Percentiles rank a stretch among this genome's conserved stretches.
Conservation (phyloP, 2,888 invertebrate genomes). For the Helleia helle region DNA sequence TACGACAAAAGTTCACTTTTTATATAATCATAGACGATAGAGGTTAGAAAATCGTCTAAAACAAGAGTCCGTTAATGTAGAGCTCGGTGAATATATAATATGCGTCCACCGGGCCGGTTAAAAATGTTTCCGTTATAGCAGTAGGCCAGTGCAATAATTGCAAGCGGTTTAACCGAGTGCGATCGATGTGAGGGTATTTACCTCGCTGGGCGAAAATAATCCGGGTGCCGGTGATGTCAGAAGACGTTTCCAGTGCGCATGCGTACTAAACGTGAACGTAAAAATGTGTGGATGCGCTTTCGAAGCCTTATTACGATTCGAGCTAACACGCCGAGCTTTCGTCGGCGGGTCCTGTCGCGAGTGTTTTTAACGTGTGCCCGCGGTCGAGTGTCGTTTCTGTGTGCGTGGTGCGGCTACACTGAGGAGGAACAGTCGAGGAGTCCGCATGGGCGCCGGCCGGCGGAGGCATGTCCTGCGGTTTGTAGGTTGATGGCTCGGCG, state of each 20-base stretch:
- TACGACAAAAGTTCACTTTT: no score
- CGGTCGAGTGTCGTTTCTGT: conserved; percentile 16
- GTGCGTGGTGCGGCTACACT: no score
- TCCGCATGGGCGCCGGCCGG: conserved; percentile 25
- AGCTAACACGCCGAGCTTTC: conserved; percentile 28
- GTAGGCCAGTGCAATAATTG: conserved; percentile 71
- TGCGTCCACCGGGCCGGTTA: conserved; percentile 13
- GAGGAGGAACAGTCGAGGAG: no score
- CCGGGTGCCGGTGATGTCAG: conserved; percentile 71
- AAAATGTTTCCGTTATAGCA: conserved; percentile 48
- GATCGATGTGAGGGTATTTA: conserved; percentile 74
- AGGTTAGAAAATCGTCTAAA: no score
- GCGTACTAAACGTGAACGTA: conserved; percentile 27
- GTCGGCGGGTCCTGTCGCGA: conserved; percentile 22
- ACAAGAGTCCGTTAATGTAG: not conserved
- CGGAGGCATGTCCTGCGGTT: conserved; percentile 28
- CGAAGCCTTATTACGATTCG: conserved; percentile 31
- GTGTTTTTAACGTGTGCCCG: conserved; percentile 22
- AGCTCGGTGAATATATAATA: not conserved
- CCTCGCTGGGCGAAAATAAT: conserved; percentile 72
- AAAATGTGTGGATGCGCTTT: conserved; percentile 33
- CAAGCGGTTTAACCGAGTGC: conserved; percentile 68
- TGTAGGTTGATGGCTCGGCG: conserved; percentile 33
- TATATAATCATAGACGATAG: no score
- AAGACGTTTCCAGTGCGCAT: conserved; percentile 32